Evolutionary conservation across 64 coral and sea anemone genomes (phyloP).

Genomic region (Actinia tenebrosa): DNA sequence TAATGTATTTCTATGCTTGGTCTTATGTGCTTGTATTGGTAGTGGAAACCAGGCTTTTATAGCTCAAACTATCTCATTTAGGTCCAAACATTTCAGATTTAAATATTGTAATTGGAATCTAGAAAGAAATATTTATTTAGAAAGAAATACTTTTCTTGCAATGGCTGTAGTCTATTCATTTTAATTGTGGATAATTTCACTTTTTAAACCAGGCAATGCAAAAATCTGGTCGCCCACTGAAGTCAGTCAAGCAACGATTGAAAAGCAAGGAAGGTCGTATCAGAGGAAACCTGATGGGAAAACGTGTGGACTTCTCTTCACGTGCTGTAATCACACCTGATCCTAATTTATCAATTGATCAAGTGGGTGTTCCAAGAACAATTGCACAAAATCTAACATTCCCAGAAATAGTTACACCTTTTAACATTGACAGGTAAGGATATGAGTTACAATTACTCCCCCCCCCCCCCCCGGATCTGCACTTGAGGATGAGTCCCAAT

Average conservation of each 20-base stretch:
- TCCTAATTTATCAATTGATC: conserved; percentile 91
- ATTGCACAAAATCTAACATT: conserved; percentile 99
- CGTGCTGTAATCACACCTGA: conserved; percentile 99
- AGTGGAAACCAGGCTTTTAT: too few relatives aligned
- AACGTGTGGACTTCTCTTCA: conserved; percentile 97
- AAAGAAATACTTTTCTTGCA: too few relatives aligned
- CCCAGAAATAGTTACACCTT: conserved; percentile 97
- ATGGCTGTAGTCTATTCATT: too few relatives aligned
- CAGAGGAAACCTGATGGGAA: conserved; percentile 98
- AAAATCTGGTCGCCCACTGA: conserved; percentile 94
- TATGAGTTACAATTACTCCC: neutral
- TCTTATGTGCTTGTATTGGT: neutral
- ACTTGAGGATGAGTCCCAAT: too few relatives aligned
- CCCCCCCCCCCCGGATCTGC: too few relatives aligned
- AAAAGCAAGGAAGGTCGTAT: conserved; percentile 99
- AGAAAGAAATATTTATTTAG: too few relatives aligned
- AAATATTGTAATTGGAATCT: too few relatives aligned
- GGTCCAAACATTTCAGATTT: too few relatives aligned
- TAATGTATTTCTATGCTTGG: neutral
- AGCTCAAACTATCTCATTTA: too few relatives aligned
- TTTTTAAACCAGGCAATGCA: conserved; percentile 80
- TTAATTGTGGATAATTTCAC: neutral
- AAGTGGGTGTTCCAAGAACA: conserved; percentile 95
- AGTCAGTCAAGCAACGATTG: conserved; percentile 95
- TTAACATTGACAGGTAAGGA: conserved; percentile 89